Percentiles rank a stretch among this genome's conserved stretches.
Evolutionary conservation across 2,797 vertebrate genomes (phyloP).

Genomic region (Gambusia yucatana): DNA sequence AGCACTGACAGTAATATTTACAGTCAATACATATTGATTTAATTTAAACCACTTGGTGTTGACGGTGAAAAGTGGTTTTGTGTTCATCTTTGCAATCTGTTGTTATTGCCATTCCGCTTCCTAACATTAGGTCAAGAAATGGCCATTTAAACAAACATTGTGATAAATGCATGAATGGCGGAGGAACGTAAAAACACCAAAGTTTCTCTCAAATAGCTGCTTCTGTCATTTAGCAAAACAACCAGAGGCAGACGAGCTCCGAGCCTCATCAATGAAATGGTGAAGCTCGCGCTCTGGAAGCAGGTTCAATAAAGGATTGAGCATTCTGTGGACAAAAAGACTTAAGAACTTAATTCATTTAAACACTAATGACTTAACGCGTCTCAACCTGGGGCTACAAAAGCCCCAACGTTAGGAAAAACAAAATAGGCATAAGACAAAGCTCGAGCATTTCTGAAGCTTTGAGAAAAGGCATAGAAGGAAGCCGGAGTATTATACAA

Average conservation of each 20-base stretch:
- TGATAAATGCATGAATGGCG: conserved; percentile 9
- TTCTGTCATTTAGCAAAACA: conserved; percentile 41
- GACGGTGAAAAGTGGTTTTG: conserved; percentile 15
- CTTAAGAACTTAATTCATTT: conserved; percentile 68
- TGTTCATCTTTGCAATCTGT: conserved; percentile 20
- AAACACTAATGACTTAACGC: conserved; percentile 72
- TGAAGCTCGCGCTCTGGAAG: conserved; percentile 35
- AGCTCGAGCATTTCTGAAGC: conserved; percentile 25
- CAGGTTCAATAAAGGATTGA: conserved; percentile 59
- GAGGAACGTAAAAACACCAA: conserved; percentile 20
- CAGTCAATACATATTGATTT: conserved; percentile 4
- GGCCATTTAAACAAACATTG: conserved; percentile 21
- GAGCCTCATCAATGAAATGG: conserved; percentile 60
- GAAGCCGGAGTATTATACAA: conserved; percentile 39
- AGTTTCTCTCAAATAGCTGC: conserved; percentile 38
- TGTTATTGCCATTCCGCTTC: conserved; percentile 4
- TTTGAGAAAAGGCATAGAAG: conserved; percentile 1
- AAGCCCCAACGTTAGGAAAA: conserved; percentile 68
- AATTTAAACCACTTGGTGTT: conserved; percentile 17
- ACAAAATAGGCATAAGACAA: conserved; percentile 54
- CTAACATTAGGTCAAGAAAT: not conserved
- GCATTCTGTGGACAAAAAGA: conserved; percentile 62
- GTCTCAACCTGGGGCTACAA: conserved; percentile 59
- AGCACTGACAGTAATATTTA: conserved; percentile 7
- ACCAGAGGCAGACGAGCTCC: conserved; percentile 55